phyloP scores from a whole-genome alignment of 2,113 vertebrate species.

The Turnix velox region DNA sequence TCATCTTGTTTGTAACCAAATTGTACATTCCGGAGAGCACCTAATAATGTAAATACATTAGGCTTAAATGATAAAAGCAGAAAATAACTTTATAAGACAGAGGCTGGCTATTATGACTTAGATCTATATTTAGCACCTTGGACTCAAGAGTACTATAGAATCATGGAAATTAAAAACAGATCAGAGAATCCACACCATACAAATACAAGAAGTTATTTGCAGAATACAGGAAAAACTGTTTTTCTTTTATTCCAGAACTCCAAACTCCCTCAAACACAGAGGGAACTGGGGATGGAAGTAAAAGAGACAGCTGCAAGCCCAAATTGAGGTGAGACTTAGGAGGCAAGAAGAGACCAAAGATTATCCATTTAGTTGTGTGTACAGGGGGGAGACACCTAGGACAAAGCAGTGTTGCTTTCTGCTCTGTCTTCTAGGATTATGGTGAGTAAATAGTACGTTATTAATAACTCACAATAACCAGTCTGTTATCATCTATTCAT shows the following conservation, averaged over 20 bases:
- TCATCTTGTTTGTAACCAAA: neutral
- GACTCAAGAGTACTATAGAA: constrained; percentile 16
- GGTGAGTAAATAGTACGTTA: neutral
- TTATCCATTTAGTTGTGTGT: neutral
- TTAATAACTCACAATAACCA: constrained; percentile 47
- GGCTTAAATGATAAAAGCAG: constrained; percentile 43
- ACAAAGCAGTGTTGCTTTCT: neutral
- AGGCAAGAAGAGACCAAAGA: neutral
- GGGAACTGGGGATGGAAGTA: fast-evolving
- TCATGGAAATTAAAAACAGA: constrained; percentile 27
- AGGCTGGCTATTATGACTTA: constrained; percentile 7
- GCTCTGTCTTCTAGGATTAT: neutral
- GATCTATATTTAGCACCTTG: constrained; percentile 50
- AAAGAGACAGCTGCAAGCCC: neutral
- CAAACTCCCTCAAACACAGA: neutral
- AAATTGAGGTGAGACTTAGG: neutral
- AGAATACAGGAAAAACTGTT: neutral
- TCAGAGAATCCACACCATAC: neutral
- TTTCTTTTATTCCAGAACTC: neutral
- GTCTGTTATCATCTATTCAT: neutral
- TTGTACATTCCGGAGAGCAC: neutral
- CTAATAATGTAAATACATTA: constrained; percentile 51
- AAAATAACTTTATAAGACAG: neutral
- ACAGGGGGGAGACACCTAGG: neutral
- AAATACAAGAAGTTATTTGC: neutral